Evolutionary conservation across 1,140 invertebrate species (phyloP).

Genomic region (Adoxophyes honmai): DNA sequence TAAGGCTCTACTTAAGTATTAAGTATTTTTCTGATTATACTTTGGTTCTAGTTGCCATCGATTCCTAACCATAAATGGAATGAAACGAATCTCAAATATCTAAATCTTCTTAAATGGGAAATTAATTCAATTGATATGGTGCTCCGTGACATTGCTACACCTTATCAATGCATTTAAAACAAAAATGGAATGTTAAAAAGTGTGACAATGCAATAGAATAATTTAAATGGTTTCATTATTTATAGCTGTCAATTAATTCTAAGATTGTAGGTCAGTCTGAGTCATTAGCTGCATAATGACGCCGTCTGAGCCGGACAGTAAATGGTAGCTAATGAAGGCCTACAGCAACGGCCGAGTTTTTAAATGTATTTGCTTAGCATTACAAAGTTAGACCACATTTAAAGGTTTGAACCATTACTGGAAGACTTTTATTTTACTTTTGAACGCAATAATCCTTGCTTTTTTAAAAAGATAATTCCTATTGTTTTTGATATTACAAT

Average conservation of each 20-base stretch:
- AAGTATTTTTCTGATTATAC: not conserved
- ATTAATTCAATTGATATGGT: conserved; percentile 10
- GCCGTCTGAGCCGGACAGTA: conserved; percentile 3
- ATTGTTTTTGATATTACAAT: too few relatives aligned
- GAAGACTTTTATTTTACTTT: too few relatives aligned
- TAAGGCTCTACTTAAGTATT: not conserved
- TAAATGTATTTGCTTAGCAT: not conserved
- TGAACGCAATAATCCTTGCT: too few relatives aligned
- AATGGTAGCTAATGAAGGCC: not conserved
- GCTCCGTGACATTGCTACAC: not conserved
- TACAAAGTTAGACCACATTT: too few relatives aligned
- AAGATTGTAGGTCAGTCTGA: conserved; percentile 11
- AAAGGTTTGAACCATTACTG: too few relatives aligned
- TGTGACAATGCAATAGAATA: not conserved
- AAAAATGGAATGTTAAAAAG: conserved; percentile 11
- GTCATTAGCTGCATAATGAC: conserved; percentile 3
- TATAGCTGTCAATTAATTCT: conserved; percentile 13
- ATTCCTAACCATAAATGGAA: not conserved
- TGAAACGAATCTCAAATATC: not conserved
- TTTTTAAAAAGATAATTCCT: too few relatives aligned
- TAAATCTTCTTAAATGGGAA: not conserved
- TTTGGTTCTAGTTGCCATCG: not conserved
- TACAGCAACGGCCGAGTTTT: not conserved
- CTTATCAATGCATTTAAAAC: conserved; percentile 1
- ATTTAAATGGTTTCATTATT: conserved; percentile 9